Evolutionary conservation across 2,797 vertebrate genomes (phyloP).

Genomic region (Forpus xanthops): DNA sequence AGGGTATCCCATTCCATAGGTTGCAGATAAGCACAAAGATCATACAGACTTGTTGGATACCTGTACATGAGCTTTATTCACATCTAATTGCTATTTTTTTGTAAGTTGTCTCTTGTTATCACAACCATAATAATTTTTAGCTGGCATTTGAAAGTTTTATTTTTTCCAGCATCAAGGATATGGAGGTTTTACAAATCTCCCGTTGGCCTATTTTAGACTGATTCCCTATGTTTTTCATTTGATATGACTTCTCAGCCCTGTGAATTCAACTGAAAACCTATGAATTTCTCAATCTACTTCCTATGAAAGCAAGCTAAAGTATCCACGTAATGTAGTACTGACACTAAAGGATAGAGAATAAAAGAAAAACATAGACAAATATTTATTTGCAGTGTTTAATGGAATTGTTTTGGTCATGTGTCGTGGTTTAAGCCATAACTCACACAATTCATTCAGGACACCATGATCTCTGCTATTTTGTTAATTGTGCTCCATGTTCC

Average conservation of each 20-base stretch:
- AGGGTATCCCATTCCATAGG: not conserved
- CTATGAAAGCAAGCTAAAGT: not conserved
- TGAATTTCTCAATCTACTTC: not conserved
- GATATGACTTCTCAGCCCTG: not conserved
- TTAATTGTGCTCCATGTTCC: not conserved
- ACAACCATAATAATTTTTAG: not conserved
- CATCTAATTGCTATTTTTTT: not conserved
- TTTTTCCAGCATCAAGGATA: not conserved
- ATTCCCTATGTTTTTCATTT: not conserved
- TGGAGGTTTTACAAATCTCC: not conserved
- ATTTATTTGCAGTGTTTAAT: constrained; percentile 12
- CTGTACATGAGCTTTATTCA: not conserved
- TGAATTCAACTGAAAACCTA: not conserved
- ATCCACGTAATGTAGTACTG: not conserved
- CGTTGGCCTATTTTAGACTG: not conserved
- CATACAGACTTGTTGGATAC: rapidly evolving
- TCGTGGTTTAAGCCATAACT: too few species aligned
- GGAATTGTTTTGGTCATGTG: not conserved
- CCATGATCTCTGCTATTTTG: not conserved
- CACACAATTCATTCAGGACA: too few species aligned
- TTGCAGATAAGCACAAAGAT: not conserved
- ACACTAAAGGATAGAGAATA: not conserved
- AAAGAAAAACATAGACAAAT: not conserved
- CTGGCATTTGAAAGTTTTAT: rapidly evolving
- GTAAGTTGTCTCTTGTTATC: not conserved